Percentiles rank a stretch among this genome's conserved stretches.
phyloP scores from a whole-genome alignment of 2,797 vertebrate species.

The Danio jaintianensis region DNA sequence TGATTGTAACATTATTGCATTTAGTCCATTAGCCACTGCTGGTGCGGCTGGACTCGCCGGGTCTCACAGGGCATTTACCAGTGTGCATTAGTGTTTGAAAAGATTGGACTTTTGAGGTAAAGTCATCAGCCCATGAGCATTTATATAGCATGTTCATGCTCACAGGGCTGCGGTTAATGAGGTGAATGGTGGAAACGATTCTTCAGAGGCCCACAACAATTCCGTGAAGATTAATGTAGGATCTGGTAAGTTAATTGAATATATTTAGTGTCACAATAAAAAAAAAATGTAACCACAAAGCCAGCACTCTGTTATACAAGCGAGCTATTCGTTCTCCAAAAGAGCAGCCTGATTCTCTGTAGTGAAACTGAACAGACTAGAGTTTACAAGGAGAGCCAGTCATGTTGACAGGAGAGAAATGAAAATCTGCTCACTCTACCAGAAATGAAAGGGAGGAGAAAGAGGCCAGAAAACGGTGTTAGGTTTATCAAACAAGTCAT shows the following conservation, averaged over 20 bases:
- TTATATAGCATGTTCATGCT: neutral
- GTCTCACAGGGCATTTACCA: conserved; percentile 23
- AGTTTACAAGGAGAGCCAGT: neutral
- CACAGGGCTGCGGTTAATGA: neutral
- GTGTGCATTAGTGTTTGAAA: neutral
- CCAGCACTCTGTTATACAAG: neutral
- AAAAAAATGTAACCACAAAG: neutral
- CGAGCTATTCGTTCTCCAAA: neutral
- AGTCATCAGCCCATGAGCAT: conserved; percentile 22
- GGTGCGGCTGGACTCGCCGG: neutral
- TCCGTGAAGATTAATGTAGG: neutral
- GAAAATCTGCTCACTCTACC: conserved; percentile 1
- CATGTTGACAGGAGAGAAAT: conserved; percentile 25
- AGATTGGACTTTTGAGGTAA: conserved; percentile 13
- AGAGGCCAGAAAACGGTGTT: neutral
- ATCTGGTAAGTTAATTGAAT: neutral
- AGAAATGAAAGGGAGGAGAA: conserved; percentile 4
- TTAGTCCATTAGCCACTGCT: conserved; percentile 8
- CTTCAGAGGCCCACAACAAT: neutral
- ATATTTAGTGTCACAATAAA: neutral
- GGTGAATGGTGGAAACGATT: neutral
- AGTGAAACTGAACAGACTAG: neutral
- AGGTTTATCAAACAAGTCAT: conserved; percentile 18
- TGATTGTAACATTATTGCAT: conserved; percentile 36
- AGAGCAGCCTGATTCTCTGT: neutral